Base-by-base conservation (phyloP, 2,797 vertebrate genomes). In the Kryptolebias ocellatus region DNA sequence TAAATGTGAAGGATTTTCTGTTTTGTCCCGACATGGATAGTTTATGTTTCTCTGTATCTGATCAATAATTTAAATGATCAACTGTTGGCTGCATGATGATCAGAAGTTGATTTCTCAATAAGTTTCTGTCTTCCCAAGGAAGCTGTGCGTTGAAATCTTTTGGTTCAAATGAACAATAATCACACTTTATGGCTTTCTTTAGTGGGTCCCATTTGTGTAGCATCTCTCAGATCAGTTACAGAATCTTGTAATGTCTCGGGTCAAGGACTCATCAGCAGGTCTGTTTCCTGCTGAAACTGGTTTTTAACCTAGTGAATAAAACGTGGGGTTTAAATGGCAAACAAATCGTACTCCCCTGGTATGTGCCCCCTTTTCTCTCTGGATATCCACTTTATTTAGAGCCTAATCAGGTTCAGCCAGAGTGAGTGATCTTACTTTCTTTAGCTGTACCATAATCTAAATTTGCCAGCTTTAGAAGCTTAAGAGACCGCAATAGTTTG, bases 351-450 rank as follows among this genome's bases (percentile, higher is more conserved):
- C 8, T 31, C 45, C 15, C 27, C 28, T 60, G 31, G 42, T 66
- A 4, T 66, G 60, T 44, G 54, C 44, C 54, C 20, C 15, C 20
- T 59, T 74, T 75, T 63, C 58, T 78, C 52, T 29, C n/a, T 67
- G 78, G 53, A 78, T 80, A 71, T 76, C 66, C 54, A 70, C 52
- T 72, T 39, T 67, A 78, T 74, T 59, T 54, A 60, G 18, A 72
- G 63, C 58, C 52, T 73, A 69, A 81, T 84, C 74, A 70, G 60
- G 73, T 60, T 81, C 74, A 77, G 50, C 45, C 67, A 64, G 27
- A 75, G 70, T 61, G 51, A 15, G 12, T 63, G 60, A 44, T 64
- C 74, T 74, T 58, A 65, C 60, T 62, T 76, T 56, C 71, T 72
- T 70, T 61, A 60, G 57, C 37, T 56, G 4, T 39, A 59, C 60